phyloP scores from a whole-genome alignment of 2,888 invertebrate genomes.

The Meiosimyza platycephala region DNA sequence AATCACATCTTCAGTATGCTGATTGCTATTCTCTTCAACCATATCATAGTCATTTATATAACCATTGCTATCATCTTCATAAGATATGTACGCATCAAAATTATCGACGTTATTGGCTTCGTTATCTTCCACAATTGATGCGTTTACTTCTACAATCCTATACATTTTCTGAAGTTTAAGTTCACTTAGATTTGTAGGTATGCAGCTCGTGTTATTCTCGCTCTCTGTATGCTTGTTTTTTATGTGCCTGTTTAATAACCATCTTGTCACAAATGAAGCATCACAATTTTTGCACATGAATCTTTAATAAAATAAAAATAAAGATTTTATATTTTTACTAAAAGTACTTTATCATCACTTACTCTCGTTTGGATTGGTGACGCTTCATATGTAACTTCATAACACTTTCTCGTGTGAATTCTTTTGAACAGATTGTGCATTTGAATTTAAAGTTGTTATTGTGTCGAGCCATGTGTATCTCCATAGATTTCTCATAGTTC shows the following conservation, averaged over 20 bases:
- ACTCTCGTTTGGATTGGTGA: conserved; percentile 53
- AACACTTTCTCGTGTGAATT: conserved; percentile 59
- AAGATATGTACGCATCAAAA: too few relatives aligned
- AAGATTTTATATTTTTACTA: not conserved
- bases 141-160: too few relatives aligned
- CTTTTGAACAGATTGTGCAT: conserved; percentile 56
- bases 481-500: conserved; percentile 57
- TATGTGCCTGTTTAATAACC: conserved; percentile 45
- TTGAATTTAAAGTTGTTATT: conserved; percentile 55
- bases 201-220: too few relatives aligned
- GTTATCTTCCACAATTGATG: too few relatives aligned
- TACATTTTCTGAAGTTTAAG: conserved; percentile 1
- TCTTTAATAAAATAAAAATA: conserved; percentile 28
- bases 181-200: not conserved
- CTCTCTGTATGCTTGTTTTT: conserved; percentile 39
- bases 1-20: too few relatives aligned
- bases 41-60: too few relatives aligned
- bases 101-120: too few relatives aligned
- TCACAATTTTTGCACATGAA: conserved; percentile 43
- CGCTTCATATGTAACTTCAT: conserved; percentile 57
- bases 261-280: conserved; percentile 38
- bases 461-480: conserved; percentile 59
- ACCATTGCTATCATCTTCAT: too few relatives aligned
- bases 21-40: too few relatives aligned
- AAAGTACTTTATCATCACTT: conserved; percentile 30